phyloP scores from a whole-genome alignment of 2,888 invertebrate genomes.

The Chrysina gloriosa region DNA sequence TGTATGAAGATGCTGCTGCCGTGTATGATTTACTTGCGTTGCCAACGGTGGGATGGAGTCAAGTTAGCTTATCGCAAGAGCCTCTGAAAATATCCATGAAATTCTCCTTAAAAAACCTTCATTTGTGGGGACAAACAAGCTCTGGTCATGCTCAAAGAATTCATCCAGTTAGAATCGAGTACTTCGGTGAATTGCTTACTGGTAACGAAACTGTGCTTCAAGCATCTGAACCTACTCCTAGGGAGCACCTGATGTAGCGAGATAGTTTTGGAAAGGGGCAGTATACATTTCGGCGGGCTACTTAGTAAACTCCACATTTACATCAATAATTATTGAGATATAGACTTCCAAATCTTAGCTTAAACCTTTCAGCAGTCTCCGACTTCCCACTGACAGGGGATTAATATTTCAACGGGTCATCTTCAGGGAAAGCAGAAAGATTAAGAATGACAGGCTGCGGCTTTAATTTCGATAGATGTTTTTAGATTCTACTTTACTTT shows the following conservation, averaged over 20 bases:
- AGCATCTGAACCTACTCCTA: slow-evolving; percentile 67
- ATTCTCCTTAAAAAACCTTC: slow-evolving; percentile 95
- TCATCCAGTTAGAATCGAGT: slow-evolving; percentile 76
- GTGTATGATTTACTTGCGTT: slow-evolving; percentile 92
- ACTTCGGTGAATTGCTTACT: slow-evolving; percentile 85
- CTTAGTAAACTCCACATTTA: slow-evolving; percentile 84
- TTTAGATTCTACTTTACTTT: no score
- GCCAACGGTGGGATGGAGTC: slow-evolving; percentile 86
- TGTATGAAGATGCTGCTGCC: slow-evolving; percentile 88
- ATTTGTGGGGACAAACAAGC: slow-evolving; percentile 93
- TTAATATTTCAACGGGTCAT: no score
- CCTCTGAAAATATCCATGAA: slow-evolving; percentile 96
- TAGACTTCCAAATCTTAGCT: slow-evolving; percentile 85
- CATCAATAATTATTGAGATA: no score
- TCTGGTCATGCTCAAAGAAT: slow-evolving; percentile 80
- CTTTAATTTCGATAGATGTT: no score
- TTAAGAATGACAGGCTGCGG: no score
- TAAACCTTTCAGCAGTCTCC: slow-evolving; percentile 76
- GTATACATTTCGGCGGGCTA: slow-evolving; percentile 68
- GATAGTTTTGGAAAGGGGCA: slow-evolving; percentile 74
- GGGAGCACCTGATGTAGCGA: slow-evolving; percentile 77
- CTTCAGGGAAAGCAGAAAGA: no score
- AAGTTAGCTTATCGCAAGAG: slow-evolving; percentile 82
- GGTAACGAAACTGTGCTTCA: slow-evolving; percentile 87
- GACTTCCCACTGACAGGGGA: slow-evolving; percentile 82